Base-by-base conservation (phyloP, 1,140 invertebrate genomes). In the Euura saliciscinereae region DNA sequence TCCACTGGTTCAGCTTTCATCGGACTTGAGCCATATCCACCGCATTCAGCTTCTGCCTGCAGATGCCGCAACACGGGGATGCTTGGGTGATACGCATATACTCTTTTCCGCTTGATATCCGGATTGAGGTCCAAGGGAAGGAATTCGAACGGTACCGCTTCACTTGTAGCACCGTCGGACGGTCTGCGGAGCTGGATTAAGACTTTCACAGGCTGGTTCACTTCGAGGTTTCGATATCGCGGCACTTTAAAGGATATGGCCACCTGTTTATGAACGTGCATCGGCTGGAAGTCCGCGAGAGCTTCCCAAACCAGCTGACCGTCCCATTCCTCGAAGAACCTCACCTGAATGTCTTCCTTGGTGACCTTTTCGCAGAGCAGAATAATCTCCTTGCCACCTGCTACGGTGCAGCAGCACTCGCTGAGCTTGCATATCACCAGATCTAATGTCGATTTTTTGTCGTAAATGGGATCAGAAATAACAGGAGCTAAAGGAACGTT, bases 341-440 rank as follows among this genome's bases (percentile, higher is more conserved):
- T 87, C 70, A 99, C 91, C 79, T 95, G 91, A 76, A 98, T 97
- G 83, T 99, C 97, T 87, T 99, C 97, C 85, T 94, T 94, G 46
- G 91, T 90, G 66, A 95, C 93, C 91, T 98, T 98, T 86, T 99
- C 97, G 88, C 97, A 98, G 1, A 99, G 89, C 65, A 99, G 87
- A 73, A 99, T 97, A 73, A 99, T 93, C 80, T 97, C 95, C 78
- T 93, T 93, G 11, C 95, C 95, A 66, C 97, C 97, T 67, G 91
- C 90, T 1, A 94, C 94, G n/a, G 92, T 91, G 43, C 94, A 95
- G 13, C 94, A 92, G 80, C 91, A 94, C 80, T 94, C 92, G 83
- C 94, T 96, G 70, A 98, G 84, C 77, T 96, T 94, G 92, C 83
- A 95, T 94, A 75, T 96, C 94, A 7, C 92, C 95, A 73, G 88